Evolutionary conservation across 2,888 invertebrate species (phyloP).

Genomic region (Notodonta dromedarius): DNA sequence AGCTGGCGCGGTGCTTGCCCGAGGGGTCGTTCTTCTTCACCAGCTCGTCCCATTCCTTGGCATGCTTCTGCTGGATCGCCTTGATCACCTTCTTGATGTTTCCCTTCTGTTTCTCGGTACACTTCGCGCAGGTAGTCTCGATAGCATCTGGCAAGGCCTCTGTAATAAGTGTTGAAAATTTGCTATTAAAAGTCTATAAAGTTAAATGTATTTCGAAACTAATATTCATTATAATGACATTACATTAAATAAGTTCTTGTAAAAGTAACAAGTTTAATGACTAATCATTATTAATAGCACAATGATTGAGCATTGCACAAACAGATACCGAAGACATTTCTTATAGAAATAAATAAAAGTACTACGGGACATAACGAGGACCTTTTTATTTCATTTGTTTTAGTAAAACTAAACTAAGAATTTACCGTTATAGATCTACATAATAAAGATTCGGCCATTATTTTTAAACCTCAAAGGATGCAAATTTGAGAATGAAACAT

Average conservation of each 20-base stretch:
- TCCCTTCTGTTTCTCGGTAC: conserved; percentile 86
- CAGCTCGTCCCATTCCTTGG: conserved; percentile 87
- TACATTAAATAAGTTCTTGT: not conserved
- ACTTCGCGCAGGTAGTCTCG: conserved; percentile 87
- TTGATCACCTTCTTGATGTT: conserved; percentile 86
- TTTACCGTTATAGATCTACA: too few relatives aligned
- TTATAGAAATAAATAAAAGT: too few relatives aligned
- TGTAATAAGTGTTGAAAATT: conserved; percentile 56
- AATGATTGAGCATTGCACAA: too few relatives aligned
- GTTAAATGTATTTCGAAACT: too few relatives aligned
- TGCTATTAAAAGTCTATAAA: not conserved
- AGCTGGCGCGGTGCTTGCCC: conserved; percentile 85
- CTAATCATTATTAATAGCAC: too few relatives aligned
- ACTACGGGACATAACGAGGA: too few relatives aligned
- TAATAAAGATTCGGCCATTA: too few relatives aligned
- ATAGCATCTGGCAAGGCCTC: conserved; percentile 89
- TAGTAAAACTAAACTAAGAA: too few relatives aligned
- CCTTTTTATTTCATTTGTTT: too few relatives aligned
- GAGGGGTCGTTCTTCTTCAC: conserved; percentile 89
- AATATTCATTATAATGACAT: conserved; percentile 8
- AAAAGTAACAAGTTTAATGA: conserved; percentile 1
- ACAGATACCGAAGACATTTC: too few relatives aligned
- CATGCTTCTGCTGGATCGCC: conserved; percentile 87
- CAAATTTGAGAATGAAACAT: too few relatives aligned
- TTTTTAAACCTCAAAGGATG: too few relatives aligned